These are phyloP conservation scores for Heptranchias perlo DNA, from an alignment of 2,113 vertebrate genomes.

Conservation along the genomic window DNA sequence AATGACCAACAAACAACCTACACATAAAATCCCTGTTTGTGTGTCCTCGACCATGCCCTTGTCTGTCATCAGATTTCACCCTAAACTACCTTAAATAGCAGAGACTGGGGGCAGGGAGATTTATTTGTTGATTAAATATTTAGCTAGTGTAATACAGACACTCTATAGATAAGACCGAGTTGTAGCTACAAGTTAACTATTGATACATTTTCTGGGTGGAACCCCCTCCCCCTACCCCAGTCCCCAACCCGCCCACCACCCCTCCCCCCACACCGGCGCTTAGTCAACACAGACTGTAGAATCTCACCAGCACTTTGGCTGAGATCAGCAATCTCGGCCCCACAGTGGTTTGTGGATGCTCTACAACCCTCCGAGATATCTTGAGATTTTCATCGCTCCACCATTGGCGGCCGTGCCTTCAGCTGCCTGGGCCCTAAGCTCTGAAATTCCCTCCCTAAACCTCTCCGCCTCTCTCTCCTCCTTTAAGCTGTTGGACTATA, in stretches of 20 bases:
- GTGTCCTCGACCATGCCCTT: neutral
- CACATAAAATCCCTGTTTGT: constrained; percentile 7
- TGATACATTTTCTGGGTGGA: constrained; percentile 9
- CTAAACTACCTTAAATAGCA: neutral
- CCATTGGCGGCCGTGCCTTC: neutral
- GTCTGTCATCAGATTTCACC: neutral
- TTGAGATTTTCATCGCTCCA: neutral
- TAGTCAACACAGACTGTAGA: neutral
- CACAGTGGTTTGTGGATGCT: neutral
- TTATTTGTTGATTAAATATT: constrained; percentile 33
- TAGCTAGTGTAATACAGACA: constrained; percentile 21
- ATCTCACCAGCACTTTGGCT: neutral
- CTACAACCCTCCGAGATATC: neutral
- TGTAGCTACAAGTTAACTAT: constrained; percentile 27
- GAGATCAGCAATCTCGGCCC: neutral
- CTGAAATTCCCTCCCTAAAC: neutral
- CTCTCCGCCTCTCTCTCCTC: neutral
- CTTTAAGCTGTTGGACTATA: too few species aligned
- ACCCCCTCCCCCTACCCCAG: neutral
- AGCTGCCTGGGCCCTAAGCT: neutral
- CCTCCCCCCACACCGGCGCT: neutral
- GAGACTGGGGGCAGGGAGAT: neutral
- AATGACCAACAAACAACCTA: neutral
- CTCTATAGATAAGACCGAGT: constrained; percentile 21
- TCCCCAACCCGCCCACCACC: too few species aligned